Base-by-base conservation (phyloP, 2,797 vertebrate genomes). In the Megalops cyprinoides region DNA sequence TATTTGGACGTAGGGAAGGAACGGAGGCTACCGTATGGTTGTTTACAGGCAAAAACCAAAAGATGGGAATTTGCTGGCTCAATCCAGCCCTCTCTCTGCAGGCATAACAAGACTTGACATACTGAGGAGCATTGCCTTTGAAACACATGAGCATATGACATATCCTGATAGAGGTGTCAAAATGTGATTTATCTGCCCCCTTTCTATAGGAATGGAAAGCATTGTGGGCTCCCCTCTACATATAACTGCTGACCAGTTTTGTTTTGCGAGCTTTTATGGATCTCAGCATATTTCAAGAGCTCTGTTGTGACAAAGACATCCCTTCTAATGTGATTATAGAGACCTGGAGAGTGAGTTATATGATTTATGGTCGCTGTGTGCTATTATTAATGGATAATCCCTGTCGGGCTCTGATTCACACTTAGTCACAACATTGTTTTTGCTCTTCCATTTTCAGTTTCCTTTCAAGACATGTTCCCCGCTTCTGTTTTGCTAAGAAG, bases 1-100 rank as follows among this genome's bases (percentile, higher is more conserved):
- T 91, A 92, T 93, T 93, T 92, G 91, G 90, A 90, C 69, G 80
- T 82, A 80, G 81, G 79, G 78, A 82, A 81, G 75, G 67, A 83
- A 85, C 80, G 76, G 67, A 34, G 46, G 23, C 81, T 25, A 37
- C 37, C 10, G 44, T 76, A 44, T 86, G 79, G 82, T 80, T 84
- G 85, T 82, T 86, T 84, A 83, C 80, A 81, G 83, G 74, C 84
- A 62, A 58, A 10, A 8, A 28, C 4, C n/a, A 44, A 23, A 58
- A 44, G 51, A 28, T 23, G 37, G 39, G 15, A 73, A 23, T 79
- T 79, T 9, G 23, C 67, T 44, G 20, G 39, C 20, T n/a, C n/a
- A 39, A 4, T 44, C 10, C 18, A n/a, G 67, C 6, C n/a, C 18
- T 42, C n/a, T 44, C n/a, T 71, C 67, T 44, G 37, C 67, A 6